Conservation (phyloP, 1,140 invertebrate genomes). For the Temnothorax nylanderi region DNA sequence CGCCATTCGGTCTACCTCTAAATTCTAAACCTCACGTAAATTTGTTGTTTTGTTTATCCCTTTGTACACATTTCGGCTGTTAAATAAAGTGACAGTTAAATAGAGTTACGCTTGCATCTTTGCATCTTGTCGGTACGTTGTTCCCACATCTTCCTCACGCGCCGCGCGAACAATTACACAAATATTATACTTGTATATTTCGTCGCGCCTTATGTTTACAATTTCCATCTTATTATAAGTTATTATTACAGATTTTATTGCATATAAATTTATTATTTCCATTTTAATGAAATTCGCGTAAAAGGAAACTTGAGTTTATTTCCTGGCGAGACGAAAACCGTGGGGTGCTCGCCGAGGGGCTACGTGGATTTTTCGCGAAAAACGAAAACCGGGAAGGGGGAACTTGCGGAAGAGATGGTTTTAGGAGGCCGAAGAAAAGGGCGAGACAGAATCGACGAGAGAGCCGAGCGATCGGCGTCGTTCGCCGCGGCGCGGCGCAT, state of each 20-base stretch:
- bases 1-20: too few species aligned
- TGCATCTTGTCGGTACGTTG: too few species aligned
- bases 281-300: background rate
- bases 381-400: background rate
- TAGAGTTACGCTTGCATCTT: too few species aligned
- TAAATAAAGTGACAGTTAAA: too few species aligned
- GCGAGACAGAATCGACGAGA: conserved; percentile 26
- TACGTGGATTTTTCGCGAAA: conserved; percentile 37
- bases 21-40: too few species aligned
- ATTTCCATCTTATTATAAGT: background rate
- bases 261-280: background rate
- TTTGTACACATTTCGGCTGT: too few species aligned
- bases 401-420: background rate
- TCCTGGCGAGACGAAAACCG: background rate
- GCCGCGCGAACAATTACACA: background rate
- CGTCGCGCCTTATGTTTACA: background rate
- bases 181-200: background rate
- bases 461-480: conserved; percentile 6
- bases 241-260: background rate
- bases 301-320: background rate
- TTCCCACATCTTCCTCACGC: too few species aligned
- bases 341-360: background rate
- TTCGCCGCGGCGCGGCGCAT: background rate
- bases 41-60: too few species aligned
- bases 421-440: background rate